Percentiles rank a stretch among this genome's conserved stretches.
phyloP scores from a whole-genome alignment of 2,888 invertebrate species.

The Drosophila neutralis region DNA sequence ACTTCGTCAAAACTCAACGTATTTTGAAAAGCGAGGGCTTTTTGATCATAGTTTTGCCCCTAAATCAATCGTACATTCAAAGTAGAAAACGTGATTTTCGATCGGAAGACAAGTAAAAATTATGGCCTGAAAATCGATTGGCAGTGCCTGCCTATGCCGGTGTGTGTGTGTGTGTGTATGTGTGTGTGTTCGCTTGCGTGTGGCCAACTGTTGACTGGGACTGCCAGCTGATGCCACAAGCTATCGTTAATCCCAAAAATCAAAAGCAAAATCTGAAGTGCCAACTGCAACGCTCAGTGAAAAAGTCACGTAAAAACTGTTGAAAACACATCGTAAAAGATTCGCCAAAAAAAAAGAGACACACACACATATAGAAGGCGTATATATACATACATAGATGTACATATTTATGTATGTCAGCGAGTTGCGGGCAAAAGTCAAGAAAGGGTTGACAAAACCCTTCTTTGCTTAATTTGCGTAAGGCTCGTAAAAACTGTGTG shows the following conservation, averaged over 20 bases:
- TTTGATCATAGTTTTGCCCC: too few relatives aligned
- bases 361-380: not conserved
- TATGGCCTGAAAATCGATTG: conserved; percentile 5
- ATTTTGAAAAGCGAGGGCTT: too few relatives aligned
- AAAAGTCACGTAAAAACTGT: conserved; percentile 77
- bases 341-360: conserved; percentile 31
- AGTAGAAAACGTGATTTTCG: too few relatives aligned
- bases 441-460: conserved; percentile 46
- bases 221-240: conserved; percentile 19
- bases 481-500: conserved; percentile 49
- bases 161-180: conserved; percentile 5
- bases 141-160: conserved; percentile 33
- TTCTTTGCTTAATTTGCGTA: conserved; percentile 40
- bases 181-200: conserved; percentile 6
- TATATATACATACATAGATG: not conserved
- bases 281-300: conserved; percentile 62
- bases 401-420: not conserved
- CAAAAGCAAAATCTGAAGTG: conserved; percentile 50
- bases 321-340: conserved; percentile 74
- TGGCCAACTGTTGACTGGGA: conserved; percentile 72
- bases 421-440: conserved; percentile 12
- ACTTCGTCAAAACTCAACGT: too few relatives aligned
- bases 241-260: conserved; percentile 15
- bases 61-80: too few relatives aligned
- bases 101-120: too few relatives aligned